These are phyloP conservation scores for Cheilinus undulatus DNA, from an alignment of 2,113 vertebrate genomes.

Conservation along the genomic window DNA sequence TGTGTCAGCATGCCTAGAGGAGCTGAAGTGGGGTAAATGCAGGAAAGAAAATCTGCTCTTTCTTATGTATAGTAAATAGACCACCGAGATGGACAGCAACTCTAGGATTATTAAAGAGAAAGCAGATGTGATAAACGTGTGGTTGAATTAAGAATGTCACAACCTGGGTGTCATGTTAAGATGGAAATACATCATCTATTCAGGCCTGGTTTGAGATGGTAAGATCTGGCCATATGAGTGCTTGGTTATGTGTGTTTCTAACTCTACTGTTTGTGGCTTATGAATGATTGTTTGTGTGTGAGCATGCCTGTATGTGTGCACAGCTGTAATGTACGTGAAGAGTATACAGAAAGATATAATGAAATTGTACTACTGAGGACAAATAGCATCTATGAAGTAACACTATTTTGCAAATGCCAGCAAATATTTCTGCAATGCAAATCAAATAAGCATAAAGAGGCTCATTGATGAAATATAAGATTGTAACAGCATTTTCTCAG, in stretches of 20 bases:
- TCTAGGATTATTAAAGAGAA: not conserved
- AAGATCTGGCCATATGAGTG: conserved; percentile 19
- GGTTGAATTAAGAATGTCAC: conserved; percentile 5
- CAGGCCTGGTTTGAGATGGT: not conserved
- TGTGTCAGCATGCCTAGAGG: conserved; percentile 47
- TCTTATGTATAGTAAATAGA: conserved; percentile 45
- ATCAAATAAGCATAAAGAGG: conserved; percentile 33
- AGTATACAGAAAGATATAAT: conserved; percentile 48
- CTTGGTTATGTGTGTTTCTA: conserved; percentile 52
- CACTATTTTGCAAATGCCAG: conserved; percentile 53
- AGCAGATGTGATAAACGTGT: not conserved
- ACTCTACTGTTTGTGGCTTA: conserved; percentile 53
- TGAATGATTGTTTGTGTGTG: conserved; percentile 47
- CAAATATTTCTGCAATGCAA: conserved; percentile 49
- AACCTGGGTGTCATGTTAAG: conserved; percentile 1
- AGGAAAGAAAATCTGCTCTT: not conserved
- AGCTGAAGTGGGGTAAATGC: not conserved
- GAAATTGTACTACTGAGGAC: conserved; percentile 21
- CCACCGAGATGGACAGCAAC: conserved; percentile 6
- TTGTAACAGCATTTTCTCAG: conserved; percentile 52
- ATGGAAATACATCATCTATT: not conserved
- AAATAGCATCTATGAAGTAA: conserved; percentile 44
- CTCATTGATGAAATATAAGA: conserved; percentile 42
- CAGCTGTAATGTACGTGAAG: conserved; percentile 46
- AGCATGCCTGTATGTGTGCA: conserved; percentile 66